Base-by-base conservation (phyloP, 1,140 invertebrate species). In the Drosophila pseudoananassae region DNA sequence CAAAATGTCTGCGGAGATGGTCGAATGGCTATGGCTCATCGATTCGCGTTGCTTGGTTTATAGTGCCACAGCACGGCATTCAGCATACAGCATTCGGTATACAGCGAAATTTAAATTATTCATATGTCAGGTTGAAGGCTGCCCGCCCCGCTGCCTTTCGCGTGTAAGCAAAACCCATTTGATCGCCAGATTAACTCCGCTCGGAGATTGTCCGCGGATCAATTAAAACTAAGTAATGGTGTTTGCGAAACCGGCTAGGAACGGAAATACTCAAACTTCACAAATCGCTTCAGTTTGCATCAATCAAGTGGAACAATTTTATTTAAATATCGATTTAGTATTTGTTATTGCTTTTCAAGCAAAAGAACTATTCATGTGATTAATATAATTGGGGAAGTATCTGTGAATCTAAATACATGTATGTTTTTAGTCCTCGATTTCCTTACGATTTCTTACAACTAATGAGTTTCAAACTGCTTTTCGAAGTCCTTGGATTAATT, bases 71-170 rank as follows among this genome's bases (percentile, higher is more conserved):
- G 54, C 66, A 71, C 66, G 66, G 66, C 66, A 40, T 40, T 14
- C 38, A 14, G 38, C 1, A n/a, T 14, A 15, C 38, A 38, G 36
- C 4, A 15, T 50, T 3, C 47, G 23, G 59, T 45, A 79, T 73
- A 76, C 58, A 55, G 57, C 64, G 66, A 70, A 61, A 52, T 63
- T 85, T 51, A 73, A 80, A 85, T 85, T 87, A 87, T 85, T 85
- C 82, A 87, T 78, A 61, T 81, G 81, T 77, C 82, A 87, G 76
- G 78, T 87, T 82, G 82, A 85, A 85, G 82, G 82, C 81, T 85
- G 58, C 38, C 40, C 33, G 33, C 14, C 14, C 33, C 36, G 70
- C 51, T 80, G 81, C 66, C 72, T 80, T 80, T 69, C 63, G 73
- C 61, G 68, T 77, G 68, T 77, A 85, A 46, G 43, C 43, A 80